A percentile compares a stretch with the other conserved stretches of the same genome.
These are phyloP conservation scores for Gonioctena quinquepunctata DNA, from an alignment of 1,140 invertebrate species.

Conservation along the genomic window DNA sequence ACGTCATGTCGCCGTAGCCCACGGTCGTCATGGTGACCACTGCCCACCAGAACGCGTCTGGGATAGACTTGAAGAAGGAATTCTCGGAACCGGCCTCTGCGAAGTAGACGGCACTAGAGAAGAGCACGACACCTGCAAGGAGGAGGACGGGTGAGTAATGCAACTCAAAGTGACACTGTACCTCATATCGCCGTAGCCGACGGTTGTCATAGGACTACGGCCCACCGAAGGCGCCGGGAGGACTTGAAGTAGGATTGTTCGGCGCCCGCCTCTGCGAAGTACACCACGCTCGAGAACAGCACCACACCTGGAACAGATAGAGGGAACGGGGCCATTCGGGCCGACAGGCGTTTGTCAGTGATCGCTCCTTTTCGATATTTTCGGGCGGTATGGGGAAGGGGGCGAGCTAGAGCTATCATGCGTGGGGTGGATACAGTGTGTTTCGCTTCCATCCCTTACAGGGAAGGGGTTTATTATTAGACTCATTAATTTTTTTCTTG, in stretches of 20 bases:
- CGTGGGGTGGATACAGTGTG: not conserved
- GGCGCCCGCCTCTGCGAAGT: slow-evolving; percentile 97
- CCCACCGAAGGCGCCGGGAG: slow-evolving; percentile 96
- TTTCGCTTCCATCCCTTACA: not conserved
- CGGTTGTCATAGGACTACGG: slow-evolving; percentile 91
- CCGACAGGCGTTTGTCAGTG: not conserved
- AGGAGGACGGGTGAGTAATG: slow-evolving; percentile 45
- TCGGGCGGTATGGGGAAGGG: no score
- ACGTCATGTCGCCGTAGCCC: slow-evolving; percentile 99
- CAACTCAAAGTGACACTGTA: slow-evolving; percentile 59
- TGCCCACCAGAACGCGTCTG: slow-evolving; percentile 98
- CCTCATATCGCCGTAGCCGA: slow-evolving; percentile 98
- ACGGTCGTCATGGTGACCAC: slow-evolving; percentile 99
- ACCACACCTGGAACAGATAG: slow-evolving; percentile 83
- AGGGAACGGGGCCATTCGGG: slow-evolving; percentile 11
- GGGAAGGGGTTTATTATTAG: no score
- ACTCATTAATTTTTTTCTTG: no score
- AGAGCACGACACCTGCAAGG: slow-evolving; percentile 97
- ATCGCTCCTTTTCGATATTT: not conserved
- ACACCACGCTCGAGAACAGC: slow-evolving; percentile 96
- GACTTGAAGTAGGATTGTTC: slow-evolving; percentile 96
- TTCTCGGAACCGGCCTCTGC: slow-evolving; percentile 96
- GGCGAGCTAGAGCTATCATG: no score
- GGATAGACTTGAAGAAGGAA: slow-evolving; percentile 99
- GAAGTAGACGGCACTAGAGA: slow-evolving; percentile 99